Conservation (phyloP, 53 echinoderm and acorn worm species). For the Temnopleurus reevesii region DNA sequence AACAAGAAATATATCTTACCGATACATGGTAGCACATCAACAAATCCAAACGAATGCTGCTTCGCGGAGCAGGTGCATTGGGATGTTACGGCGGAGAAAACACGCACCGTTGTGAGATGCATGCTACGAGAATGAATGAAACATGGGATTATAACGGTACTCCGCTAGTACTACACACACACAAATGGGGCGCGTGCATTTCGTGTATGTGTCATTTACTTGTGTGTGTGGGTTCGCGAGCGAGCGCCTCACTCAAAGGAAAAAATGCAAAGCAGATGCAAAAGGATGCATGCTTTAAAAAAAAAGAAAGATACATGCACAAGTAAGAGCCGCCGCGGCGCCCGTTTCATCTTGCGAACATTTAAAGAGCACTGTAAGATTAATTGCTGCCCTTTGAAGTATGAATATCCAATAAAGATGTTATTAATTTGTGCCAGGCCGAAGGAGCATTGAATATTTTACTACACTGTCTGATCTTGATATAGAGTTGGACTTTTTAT, state of each 20-base stretch:
- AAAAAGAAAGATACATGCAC: too few relatives aligned
- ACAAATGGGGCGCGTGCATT: constrained; percentile 10
- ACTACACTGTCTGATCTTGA: too few relatives aligned
- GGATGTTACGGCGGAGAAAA: neutral
- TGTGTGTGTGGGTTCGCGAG: constrained; percentile 24
- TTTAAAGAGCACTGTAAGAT: too few relatives aligned
- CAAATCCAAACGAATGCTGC: neutral
- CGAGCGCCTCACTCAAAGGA: constrained; percentile 26
- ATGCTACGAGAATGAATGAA: constrained; percentile 11
- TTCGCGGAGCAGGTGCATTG: constrained; percentile 1
- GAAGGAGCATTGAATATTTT: too few relatives aligned
- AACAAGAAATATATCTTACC: neutral
- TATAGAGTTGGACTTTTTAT: too few relatives aligned
- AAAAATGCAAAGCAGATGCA: constrained; percentile 37
- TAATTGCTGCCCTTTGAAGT: too few relatives aligned
- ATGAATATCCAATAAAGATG: too few relatives aligned
- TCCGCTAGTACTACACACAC: too few relatives aligned
- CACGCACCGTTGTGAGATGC: neutral
- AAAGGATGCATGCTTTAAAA: neutral
- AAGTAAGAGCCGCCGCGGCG: too few relatives aligned
- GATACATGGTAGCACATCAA: neutral
- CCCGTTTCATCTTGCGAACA: too few relatives aligned
- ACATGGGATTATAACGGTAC: neutral
- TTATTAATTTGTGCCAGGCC: too few relatives aligned
- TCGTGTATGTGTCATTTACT: constrained; percentile 18